Conservation (phyloP, 2,113 vertebrate species). For the Cyanoramphus novaezelandiae region DNA sequence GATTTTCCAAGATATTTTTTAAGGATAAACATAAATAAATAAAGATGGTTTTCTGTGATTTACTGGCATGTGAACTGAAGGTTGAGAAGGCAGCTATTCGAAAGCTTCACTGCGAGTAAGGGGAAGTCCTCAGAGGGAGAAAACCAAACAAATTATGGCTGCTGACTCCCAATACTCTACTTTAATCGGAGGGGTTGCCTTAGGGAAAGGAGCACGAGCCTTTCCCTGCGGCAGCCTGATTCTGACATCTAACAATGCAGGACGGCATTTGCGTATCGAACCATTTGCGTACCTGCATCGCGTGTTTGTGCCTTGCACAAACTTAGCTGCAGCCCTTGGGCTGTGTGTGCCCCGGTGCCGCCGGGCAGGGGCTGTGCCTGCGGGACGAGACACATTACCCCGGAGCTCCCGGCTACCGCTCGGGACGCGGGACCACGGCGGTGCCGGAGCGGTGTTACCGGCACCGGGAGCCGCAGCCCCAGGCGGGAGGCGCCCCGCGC, state of each 20-base stretch:
- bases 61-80: background rate
- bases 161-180: background rate
- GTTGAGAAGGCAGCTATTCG: background rate
- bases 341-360: background rate
- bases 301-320: background rate
- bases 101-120: background rate
- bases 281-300: accelerated
- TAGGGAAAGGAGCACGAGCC: background rate
- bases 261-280: background rate
- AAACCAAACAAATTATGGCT: background rate
- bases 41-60: background rate
- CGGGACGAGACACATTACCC: background rate
- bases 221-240: background rate
- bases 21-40: background rate
- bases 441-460: background rate
- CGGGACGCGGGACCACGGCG: background rate
- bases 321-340: background rate
- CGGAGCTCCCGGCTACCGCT: background rate
- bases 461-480: background rate
- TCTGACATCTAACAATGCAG: accelerated
- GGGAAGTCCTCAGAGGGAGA: background rate
- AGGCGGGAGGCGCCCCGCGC: background rate
- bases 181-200: background rate
- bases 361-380: background rate
- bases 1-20: background rate